Evolutionary conservation across 2,888 invertebrate species (phyloP).

Genomic region (Branchipolynoe longqiensis): DNA sequence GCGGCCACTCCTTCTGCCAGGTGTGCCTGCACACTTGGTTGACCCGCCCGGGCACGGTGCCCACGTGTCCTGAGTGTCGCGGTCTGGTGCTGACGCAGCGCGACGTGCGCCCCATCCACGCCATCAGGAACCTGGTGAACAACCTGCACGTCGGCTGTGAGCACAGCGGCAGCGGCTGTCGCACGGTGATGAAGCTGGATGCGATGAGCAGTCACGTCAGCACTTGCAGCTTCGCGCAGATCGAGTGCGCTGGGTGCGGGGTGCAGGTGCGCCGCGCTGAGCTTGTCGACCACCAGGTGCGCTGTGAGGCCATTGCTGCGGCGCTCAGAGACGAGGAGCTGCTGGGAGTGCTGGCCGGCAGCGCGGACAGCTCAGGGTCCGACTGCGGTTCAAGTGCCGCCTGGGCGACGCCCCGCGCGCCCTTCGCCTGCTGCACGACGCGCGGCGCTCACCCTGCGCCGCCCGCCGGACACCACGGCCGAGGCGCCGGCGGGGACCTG

Average conservation of each 20-base stretch:
- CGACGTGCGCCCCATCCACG: slow-evolving; percentile 74
- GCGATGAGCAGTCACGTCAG: slow-evolving; percentile 70
- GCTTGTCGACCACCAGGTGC: slow-evolving; percentile 75
- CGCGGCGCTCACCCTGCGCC: no score
- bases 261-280: slow-evolving; percentile 71
- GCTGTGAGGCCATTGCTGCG: slow-evolving; percentile 83
- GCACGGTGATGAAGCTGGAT: slow-evolving; percentile 73
- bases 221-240: slow-evolving; percentile 73
- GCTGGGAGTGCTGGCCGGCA: no score
- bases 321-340: slow-evolving; percentile 67
- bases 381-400: no score
- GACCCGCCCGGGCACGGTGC: slow-evolving; percentile 61
- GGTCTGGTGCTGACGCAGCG: slow-evolving; percentile 68
- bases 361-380: no score
- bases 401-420: no score
- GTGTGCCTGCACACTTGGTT: slow-evolving; percentile 78
- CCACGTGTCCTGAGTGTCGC: slow-evolving; percentile 78
- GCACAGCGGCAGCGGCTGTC: slow-evolving; percentile 73
- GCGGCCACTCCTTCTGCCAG: slow-evolving; percentile 79
- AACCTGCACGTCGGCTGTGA: slow-evolving; percentile 74
- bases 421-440: slow-evolving; percentile 29
- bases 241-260: slow-evolving; percentile 77
- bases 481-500: background rate
- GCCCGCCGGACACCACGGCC: background rate
- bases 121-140: slow-evolving; percentile 77